Base-by-base conservation (phyloP, 1,140 invertebrate species). In the Hypsibius dujardini region DNA sequence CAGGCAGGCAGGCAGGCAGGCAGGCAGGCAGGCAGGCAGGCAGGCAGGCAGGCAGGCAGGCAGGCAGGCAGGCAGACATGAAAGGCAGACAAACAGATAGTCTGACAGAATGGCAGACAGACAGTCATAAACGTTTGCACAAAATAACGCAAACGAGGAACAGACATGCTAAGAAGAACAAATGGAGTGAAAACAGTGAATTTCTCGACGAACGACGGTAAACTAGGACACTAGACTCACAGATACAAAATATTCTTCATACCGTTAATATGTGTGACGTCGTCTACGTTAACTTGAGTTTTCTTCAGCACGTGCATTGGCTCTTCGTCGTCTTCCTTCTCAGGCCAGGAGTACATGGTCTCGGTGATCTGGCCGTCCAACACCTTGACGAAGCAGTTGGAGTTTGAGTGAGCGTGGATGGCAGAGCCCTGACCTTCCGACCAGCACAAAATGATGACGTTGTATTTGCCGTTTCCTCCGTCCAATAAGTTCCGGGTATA, bases 381-480 rank as follows among this genome's bases (percentile, higher is more conserved):
- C 15, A 82, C 82, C 82, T 98, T 98, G 89, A 98, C 94, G 76
- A 99, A 94, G 78, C 95, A 99, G 77, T 98, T 93, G 0, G 93
- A 86, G 76, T 95, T 85, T 0, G 93, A 86, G 78, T 99, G 95
- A 79, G 96, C 93, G 77, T 99, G 95, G 74, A 99, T 95, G 15
- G 88, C 86, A 0, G 92, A 95, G 0, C 88, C 89, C 73, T 96
- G 91, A 46, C 90, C 90, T 78, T 95, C 90, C 47, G 90, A 89
- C 95, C 95, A 99, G 79, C 94, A 97, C 0, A 99, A 78, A 42
- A 96, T 83, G 86, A 99, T 93, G 73, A 99, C 82, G 80, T 99
- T 98, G 79, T 95, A 99, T 78, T 91, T 94, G 1, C 92, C 95
- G 79, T 98, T 98, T 7, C 92, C 93, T 74, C 85, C 85, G 77